Percentiles rank a stretch among this genome's conserved stretches.
Conservation (phyloP, 30 jellyfish, hydroid and myxozoan genomes). For the Nemopilema nomurai region DNA sequence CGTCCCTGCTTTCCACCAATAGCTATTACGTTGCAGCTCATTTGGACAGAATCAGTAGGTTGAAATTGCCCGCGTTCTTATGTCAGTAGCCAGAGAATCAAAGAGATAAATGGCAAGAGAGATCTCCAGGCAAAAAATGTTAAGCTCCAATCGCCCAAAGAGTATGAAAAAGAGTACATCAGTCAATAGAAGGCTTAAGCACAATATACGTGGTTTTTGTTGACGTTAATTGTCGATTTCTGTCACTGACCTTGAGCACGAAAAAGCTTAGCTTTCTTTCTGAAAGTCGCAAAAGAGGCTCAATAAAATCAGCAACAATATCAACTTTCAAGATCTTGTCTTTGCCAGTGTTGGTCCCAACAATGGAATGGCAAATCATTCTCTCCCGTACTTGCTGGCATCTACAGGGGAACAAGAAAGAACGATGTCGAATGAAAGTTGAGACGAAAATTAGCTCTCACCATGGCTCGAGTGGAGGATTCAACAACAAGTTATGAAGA, state of each 20-base stretch:
- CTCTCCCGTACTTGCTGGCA: constrained; percentile 85
- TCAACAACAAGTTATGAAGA: too few relatives aligned
- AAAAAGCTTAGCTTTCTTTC: constrained; percentile 72
- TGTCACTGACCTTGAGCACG: constrained; percentile 75
- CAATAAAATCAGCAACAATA: constrained; percentile 87
- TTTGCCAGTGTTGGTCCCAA: constrained; percentile 96
- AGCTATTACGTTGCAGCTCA: too few relatives aligned
- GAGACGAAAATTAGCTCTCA: too few relatives aligned
- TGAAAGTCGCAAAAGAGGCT: constrained; percentile 90
- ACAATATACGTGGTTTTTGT: too few relatives aligned
- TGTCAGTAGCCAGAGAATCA: too few relatives aligned
- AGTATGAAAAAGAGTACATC: neutral
- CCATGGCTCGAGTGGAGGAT: too few relatives aligned
- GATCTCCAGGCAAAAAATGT: neutral
- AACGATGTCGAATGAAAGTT: too few relatives aligned
- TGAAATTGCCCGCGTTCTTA: too few relatives aligned
- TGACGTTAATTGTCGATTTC: too few relatives aligned
- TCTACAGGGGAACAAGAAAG: constrained; percentile 45
- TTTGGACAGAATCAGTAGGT: too few relatives aligned
- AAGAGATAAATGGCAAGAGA: neutral
- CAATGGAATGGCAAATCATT: constrained; percentile 93
- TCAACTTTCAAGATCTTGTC: constrained; percentile 94
- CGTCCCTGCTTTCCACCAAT: too few relatives aligned
- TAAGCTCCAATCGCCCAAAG: neutral
- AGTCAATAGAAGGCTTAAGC: neutral